phyloP scores from a whole-genome alignment of 2,888 invertebrate genomes.

The Drosophila rellima region DNA sequence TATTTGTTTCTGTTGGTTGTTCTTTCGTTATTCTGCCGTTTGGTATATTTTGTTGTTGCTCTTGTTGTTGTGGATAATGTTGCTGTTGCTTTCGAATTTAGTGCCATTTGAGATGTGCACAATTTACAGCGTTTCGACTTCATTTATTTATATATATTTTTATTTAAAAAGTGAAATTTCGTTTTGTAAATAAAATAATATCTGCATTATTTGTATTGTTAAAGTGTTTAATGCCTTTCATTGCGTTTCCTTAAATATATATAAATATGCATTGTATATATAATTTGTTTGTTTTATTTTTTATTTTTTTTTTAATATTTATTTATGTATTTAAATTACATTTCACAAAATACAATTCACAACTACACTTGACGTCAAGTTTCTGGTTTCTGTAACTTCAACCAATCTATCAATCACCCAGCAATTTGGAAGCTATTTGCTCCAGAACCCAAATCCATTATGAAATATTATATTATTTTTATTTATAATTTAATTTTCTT shows the following conservation, averaged over 20 bases:
- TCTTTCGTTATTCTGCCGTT: slow-evolving; percentile 20
- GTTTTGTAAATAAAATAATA: slow-evolving; percentile 72
- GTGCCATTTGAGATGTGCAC: slow-evolving; percentile 54
- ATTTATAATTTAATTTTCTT: slow-evolving; percentile 43
- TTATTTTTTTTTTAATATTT: slow-evolving; percentile 42
- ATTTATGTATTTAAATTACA: slow-evolving; percentile 76
- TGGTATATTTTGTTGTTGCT: slow-evolving; percentile 36
- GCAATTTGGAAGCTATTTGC: slow-evolving; percentile 32
- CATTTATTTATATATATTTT: slow-evolving; percentile 47
- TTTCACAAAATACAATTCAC: slow-evolving; percentile 85
- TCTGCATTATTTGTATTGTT: slow-evolving; percentile 60
- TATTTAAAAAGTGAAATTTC: slow-evolving; percentile 52
- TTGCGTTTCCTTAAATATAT: slow-evolving; percentile 59
- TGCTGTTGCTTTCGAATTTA: slow-evolving; percentile 51
- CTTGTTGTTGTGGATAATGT: slow-evolving; percentile 25
- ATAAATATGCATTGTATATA: slow-evolving; percentile 77
- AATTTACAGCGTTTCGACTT: slow-evolving; percentile 45
- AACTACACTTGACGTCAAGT: slow-evolving; percentile 83
- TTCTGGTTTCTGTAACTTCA: slow-evolving; percentile 70
- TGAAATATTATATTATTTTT: slow-evolving; percentile 62
- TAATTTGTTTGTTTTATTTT: slow-evolving; percentile 54
- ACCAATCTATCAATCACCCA: slow-evolving; percentile 64
- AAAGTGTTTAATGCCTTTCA: slow-evolving; percentile 64
- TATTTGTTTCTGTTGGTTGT: slow-evolving; percentile 60
- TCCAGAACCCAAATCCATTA: slow-evolving; percentile 68